Conservation (phyloP, 1,140 invertebrate species). For the Berghia stephanieae region DNA sequence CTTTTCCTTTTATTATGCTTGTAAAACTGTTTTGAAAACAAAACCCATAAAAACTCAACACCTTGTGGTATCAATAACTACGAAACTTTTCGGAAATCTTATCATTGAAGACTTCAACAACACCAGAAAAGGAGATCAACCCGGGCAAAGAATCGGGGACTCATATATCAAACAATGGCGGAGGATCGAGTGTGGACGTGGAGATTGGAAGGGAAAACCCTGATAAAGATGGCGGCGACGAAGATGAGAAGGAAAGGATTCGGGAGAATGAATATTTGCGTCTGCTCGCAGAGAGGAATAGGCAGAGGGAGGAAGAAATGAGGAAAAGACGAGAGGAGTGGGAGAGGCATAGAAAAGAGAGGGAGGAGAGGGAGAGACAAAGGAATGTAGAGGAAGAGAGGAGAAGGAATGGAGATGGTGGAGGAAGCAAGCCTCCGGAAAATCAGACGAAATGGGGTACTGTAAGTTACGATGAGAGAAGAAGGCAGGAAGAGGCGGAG, state of each 20-base stretch:
- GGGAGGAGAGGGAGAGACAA: background rate
- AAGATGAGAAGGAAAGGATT: background rate
- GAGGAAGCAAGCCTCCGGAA: background rate
- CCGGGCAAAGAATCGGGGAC: too few species aligned
- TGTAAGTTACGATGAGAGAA: background rate
- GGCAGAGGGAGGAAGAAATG: constrained; percentile 9
- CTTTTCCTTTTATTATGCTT: too few species aligned
- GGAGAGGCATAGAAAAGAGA: constrained; percentile 1
- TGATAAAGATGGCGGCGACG: background rate
- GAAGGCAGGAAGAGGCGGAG: constrained; percentile 4
- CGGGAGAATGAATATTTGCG: too few species aligned
- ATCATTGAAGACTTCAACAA: too few species aligned
- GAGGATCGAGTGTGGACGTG: background rate
- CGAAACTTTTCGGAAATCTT: too few species aligned
- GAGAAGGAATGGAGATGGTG: background rate
- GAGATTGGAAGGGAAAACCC: background rate
- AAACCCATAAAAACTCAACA: too few species aligned
- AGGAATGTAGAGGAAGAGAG: background rate
- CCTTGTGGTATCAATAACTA: too few species aligned
- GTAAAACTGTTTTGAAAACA: too few species aligned
- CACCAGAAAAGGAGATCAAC: too few species aligned
- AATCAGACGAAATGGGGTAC: background rate
- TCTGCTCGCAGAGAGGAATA: too few species aligned
- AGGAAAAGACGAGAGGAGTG: background rate
- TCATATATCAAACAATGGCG: too few species aligned